Evolutionary conservation across 2,888 invertebrate species (phyloP).

Genomic region (Rhingia rostrata): DNA sequence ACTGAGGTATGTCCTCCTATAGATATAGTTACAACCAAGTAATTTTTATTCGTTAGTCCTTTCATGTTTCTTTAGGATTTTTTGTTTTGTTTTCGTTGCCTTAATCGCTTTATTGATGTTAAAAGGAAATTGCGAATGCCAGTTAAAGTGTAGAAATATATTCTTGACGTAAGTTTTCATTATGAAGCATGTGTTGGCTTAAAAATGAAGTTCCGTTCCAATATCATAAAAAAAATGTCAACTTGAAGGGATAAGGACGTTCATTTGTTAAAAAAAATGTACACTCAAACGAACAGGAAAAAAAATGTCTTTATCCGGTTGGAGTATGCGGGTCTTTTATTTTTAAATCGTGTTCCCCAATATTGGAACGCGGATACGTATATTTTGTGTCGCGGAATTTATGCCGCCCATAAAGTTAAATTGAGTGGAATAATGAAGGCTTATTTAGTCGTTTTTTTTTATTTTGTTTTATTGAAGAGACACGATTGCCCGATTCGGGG

Average conservation of each 20-base stretch:
- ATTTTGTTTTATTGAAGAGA: background rate
- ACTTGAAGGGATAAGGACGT: conserved; percentile 2
- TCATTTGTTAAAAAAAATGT: conserved; percentile 2
- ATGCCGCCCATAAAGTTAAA: conserved; percentile 81
- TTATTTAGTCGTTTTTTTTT: conserved; percentile 50
- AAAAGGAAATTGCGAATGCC: conserved; percentile 43
- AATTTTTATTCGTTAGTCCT: background rate
- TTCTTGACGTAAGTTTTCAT: conserved; percentile 29
- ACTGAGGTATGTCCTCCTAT: conserved; percentile 78
- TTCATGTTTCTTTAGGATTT: background rate
- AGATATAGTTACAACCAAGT: background rate
- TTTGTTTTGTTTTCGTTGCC: conserved; percentile 20
- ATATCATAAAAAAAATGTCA: conserved; percentile 1
- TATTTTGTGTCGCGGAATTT: conserved; percentile 77
- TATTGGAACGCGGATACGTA: conserved; percentile 27
- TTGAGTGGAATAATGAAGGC: conserved; percentile 80
- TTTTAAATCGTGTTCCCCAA: conserved; percentile 23
- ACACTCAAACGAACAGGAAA: background rate
- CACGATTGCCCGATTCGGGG: background rate
- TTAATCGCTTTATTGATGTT: conserved; percentile 55
- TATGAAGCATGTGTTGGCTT: background rate
- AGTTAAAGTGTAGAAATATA: background rate
- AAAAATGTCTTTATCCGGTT: conserved; percentile 20
- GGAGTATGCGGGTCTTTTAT: conserved; percentile 11
- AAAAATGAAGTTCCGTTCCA: background rate